A percentile compares a stretch with the other conserved stretches of the same genome.
phyloP scores from a whole-genome alignment of 2,888 invertebrate genomes.

The Capitulum mitella region DNA sequence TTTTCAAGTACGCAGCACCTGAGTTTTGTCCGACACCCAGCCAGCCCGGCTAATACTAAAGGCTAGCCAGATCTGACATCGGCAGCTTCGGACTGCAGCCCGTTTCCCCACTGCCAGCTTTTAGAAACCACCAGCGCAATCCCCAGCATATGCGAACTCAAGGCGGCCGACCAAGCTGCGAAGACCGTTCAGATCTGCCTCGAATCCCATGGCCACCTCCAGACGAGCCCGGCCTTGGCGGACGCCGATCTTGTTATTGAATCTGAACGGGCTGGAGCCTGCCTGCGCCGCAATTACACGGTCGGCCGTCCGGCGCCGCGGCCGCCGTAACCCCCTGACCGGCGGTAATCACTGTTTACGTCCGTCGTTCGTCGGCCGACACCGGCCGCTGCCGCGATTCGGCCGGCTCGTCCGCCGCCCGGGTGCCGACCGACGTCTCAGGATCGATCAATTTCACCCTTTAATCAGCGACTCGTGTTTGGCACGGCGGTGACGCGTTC shows the following conservation, averaged over 20 bases:
- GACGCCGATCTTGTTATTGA: not conserved
- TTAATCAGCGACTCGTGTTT: not conserved
- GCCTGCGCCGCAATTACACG: not conserved
- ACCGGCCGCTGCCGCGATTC: not conserved
- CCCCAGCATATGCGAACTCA: too few species aligned
- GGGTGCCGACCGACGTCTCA: not conserved
- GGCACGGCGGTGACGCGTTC: not conserved
- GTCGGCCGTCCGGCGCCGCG: not conserved
- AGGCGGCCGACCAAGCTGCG: too few species aligned
- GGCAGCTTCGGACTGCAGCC: too few species aligned
- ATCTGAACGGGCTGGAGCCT: not conserved
- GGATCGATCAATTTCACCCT: slow-evolving; percentile 11
- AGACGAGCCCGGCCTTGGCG: too few species aligned
- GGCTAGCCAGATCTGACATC: too few species aligned
- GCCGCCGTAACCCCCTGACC: not conserved
- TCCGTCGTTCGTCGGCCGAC: not conserved
- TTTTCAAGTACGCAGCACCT: too few species aligned
- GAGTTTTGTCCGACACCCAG: too few species aligned
- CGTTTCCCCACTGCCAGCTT: too few species aligned
- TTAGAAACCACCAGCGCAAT: too few species aligned
- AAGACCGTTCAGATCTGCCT: too few species aligned
- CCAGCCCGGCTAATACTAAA: too few species aligned
- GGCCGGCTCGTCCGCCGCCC: not conserved
- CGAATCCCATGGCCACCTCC: too few species aligned
- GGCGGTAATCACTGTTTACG: not conserved